Conservation (phyloP, 2,888 invertebrate genomes). For the Drosophila paranaensis region DNA sequence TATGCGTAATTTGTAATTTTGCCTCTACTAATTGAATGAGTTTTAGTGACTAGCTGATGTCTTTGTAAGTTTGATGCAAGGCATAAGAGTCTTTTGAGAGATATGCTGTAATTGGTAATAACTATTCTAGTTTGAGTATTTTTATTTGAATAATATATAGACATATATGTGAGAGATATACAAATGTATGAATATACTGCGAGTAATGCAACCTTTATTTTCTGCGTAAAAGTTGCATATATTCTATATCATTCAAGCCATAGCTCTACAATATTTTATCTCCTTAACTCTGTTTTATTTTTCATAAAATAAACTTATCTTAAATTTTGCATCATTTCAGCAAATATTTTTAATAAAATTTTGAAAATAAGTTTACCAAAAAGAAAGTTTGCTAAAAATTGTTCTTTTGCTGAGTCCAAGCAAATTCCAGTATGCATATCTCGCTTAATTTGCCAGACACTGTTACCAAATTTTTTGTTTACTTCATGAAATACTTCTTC, state of each 20-base stretch:
- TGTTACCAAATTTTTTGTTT: not conserved
- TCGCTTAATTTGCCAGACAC: too few relatives aligned
- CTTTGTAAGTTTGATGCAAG: slow-evolving; percentile 6
- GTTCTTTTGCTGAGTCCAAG: too few relatives aligned
- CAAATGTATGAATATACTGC: not conserved
- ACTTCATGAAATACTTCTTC: not conserved
- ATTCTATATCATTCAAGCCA: not conserved
- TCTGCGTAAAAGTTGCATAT: not conserved
- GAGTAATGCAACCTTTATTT: fast-evolving
- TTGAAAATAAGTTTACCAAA: too few relatives aligned
- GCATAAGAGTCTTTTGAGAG: not conserved
- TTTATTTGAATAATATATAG: not conserved
- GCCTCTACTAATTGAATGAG: slow-evolving; percentile 27
- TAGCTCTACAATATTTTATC: too few relatives aligned
- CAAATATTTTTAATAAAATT: too few relatives aligned
- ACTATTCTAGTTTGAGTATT: not conserved
- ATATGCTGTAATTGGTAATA: not conserved
- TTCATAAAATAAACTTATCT: not conserved
- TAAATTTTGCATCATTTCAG: too few relatives aligned
- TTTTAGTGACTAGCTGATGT: slow-evolving; percentile 2
- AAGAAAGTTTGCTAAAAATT: too few relatives aligned
- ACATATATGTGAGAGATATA: not conserved
- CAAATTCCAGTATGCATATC: too few relatives aligned
- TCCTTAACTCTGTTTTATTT: not conserved
- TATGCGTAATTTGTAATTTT: slow-evolving; percentile 38